Conservation (phyloP, 2,888 invertebrate genomes). For the Acanthacorydalis orientalis region DNA sequence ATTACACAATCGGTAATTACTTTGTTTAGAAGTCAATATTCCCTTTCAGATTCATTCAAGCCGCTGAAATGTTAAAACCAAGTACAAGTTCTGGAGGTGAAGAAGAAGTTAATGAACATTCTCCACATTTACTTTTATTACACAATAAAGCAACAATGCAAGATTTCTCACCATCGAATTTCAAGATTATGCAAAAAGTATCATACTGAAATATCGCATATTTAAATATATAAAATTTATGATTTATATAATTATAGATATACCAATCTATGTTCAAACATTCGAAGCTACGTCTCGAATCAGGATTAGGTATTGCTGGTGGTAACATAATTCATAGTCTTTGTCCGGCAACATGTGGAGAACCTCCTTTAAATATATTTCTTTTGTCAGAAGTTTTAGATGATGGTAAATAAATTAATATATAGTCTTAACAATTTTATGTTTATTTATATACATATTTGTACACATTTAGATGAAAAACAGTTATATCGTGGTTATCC, state of each 20-base stretch:
- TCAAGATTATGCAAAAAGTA: conserved; percentile 41
- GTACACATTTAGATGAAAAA: conserved; percentile 21
- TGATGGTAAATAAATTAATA: background rate
- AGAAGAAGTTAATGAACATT: conserved; percentile 53
- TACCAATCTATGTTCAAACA: conserved; percentile 38
- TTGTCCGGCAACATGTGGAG: conserved; percentile 35
- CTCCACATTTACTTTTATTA: conserved; percentile 67
- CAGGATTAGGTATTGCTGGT: conserved; percentile 41
- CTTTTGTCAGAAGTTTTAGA: conserved; percentile 38
- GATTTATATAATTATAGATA: conserved; percentile 13
- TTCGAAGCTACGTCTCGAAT: conserved; percentile 46
- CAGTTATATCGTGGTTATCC: conserved; percentile 42
- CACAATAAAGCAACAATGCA: conserved; percentile 65
- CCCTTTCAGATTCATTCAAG: conserved; percentile 49
- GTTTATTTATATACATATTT: background rate
- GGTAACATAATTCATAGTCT: conserved; percentile 31
- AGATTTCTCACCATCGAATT: conserved; percentile 46
- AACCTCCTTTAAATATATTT: conserved; percentile 45
- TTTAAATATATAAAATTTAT: conserved; percentile 11
- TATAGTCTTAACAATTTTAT: conserved; percentile 7
- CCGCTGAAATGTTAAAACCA: conserved; percentile 77
- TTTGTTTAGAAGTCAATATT: background rate
- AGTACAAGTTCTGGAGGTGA: conserved; percentile 44
- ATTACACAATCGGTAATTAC: too few species aligned
- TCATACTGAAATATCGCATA: conserved; percentile 15